Evolutionary conservation across 2,113 vertebrate genomes (phyloP), one percentile per base, ranked within the genome.

Genomic region (Cyanocitta stelleri): DNA sequence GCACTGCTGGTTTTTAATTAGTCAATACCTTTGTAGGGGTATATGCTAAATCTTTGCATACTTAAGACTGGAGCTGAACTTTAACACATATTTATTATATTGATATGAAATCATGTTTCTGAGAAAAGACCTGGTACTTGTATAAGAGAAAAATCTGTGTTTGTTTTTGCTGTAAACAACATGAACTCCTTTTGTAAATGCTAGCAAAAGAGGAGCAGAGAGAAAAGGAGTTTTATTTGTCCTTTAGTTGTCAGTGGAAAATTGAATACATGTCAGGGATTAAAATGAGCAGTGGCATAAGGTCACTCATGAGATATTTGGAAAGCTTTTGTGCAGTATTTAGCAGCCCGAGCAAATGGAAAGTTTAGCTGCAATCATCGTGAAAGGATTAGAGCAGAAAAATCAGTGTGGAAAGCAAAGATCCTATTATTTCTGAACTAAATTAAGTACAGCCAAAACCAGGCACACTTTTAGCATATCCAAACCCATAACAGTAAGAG

Each of bases 361-460:
- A 95, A 92, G 62, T 95, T 95, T 81, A 67, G 64, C 94, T 79
- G 64, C 82, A 94, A 86, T 94, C 79, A 92, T 27, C 56, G 55
- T 64, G 80, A 81, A 95, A 95, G 80, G 87, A 94, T 96, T 97
- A 94, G 58, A 92, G 71, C 63, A 66, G 86, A 93, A 89, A 90
- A 94, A 83, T 92, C 80, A 83, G 51, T 64, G 35, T 87, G 89
- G 93, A 90, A 95, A 89, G 92, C 84, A 66, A 16, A 93, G 83
- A 94, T 96, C 90, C 86, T 88, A 32, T 94, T 94, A 95, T 85
- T 94, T 46, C 71, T 90, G 79, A 90, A 72, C 93, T 95, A 95
- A 93, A 94, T 90, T 81, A 90, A 96, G 62, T 69, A 78, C 64
- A 77, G 68, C 71, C 63, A 83, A 87, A 93, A 85, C 3, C 80